Conservation (phyloP, 2,113 vertebrate species). For the Pterocles burchelli region DNA sequence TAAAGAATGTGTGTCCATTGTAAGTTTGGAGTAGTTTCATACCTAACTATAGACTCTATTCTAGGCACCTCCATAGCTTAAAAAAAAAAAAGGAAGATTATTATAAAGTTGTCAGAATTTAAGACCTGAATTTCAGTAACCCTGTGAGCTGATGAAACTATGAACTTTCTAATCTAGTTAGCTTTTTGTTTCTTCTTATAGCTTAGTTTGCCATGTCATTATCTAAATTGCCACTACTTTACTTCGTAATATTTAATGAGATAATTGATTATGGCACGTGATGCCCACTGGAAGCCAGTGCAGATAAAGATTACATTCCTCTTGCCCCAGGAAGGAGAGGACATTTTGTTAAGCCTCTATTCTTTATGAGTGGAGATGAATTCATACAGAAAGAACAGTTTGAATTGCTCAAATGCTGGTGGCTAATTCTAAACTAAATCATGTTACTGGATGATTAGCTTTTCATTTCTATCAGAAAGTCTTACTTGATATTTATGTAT, state of each 20-base stretch:
- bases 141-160: neutral
- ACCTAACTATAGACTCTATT: neutral
- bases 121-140: neutral
- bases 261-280: neutral
- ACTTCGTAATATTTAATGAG: conserved; percentile 12
- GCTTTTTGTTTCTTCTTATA: neutral
- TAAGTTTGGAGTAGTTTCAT: neutral
- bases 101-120: neutral
- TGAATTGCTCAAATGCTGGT: neutral
- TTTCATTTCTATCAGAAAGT: neutral
- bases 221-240: conserved; percentile 1
- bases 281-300: neutral
- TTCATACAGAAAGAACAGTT: neutral
- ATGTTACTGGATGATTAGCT: conserved; percentile 8
- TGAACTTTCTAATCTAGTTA: neutral
- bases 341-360: conserved; percentile 28
- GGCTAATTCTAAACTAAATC: conserved; percentile 17
- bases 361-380: conserved; percentile 4
- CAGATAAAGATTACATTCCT: conserved; percentile 14
- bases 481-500: neutral
- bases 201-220: neutral
- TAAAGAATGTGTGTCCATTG: neutral
- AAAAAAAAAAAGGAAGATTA: neutral
- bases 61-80: neutral
- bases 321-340: conserved; percentile 18